Base-by-base conservation (phyloP, 2,113 vertebrate genomes). In the Cynocephalus volans region DNA sequence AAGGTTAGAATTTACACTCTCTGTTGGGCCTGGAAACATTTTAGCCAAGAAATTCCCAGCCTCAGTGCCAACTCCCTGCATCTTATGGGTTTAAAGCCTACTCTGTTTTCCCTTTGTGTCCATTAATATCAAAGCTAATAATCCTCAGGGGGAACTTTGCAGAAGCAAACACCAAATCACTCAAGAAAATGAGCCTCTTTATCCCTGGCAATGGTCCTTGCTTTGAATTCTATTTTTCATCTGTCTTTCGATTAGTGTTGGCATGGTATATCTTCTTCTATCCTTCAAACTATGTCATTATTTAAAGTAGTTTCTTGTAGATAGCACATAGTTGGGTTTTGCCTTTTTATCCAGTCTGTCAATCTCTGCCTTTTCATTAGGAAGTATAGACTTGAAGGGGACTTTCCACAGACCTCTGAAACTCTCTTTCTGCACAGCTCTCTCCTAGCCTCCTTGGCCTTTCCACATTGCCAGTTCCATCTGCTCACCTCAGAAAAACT, bases 201-300 rank as follows among this genome's bases (percentile, higher is more conserved):
- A 77, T 76, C 15, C 21, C 21, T 65, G 70, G n/a, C 80, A 62
- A 81, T 67, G 41, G 73, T 79, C 15, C 81, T 70, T 54, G 8
- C 48, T 73, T 88, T 90, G 41, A 48, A 90, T 90, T 77, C 13
- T 52, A 86, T 67, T 93, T 93, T 90, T 8, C 41, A 89, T 41
- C 31, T 60, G 76, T 87, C 24, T 86, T 93, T 87, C 82, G 65
- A 73, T 83, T 87, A 50, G 14, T 64, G 21, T 77, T 88, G 33
- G 8, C 18, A 52, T 67, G 77, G 6, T 62, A 14, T 56, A 58
- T 36, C 13, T 80, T 92, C 89, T 76, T 54, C 52, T 69, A 26
- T 80, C 62, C 23, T 87, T 92, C n/a, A 45, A 84, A 52, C 33
- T 93, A 14, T 56, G 8, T 83, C 56, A 41, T 84, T 88, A 88